Base-by-base conservation (phyloP, 1,140 invertebrate genomes). In the Phortica variegata region DNA sequence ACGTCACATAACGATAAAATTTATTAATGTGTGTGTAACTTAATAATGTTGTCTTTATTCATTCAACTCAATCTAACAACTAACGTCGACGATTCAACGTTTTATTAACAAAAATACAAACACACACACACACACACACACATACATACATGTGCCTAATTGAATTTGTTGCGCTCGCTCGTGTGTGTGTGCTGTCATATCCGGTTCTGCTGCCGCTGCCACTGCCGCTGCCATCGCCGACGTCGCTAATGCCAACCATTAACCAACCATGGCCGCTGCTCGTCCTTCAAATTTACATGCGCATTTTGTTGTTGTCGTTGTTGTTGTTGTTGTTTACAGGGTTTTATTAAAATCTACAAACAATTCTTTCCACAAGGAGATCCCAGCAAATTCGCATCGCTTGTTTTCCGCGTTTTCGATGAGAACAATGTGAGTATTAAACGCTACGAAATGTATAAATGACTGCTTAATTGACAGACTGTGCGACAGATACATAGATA, bases 291-390 rank as follows among this genome's bases (percentile, higher is more conserved):
- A n/a, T 8, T 33, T 4, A 33, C n/a, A n/a, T n/a, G n/a, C n/a
- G n/a, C n/a, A n/a, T n/a, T n/a, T n/a, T n/a, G n/a, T n/a, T n/a
- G n/a, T n/a, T n/a, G n/a, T n/a, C 16, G 32, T 13, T 15, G n/a
- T 15, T 33, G 32, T 33, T 12, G 32, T 15, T 13, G 43, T 26
- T 37, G 60, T 84, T 40, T 39, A 15, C 49, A 97, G 94, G 95
- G 94, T 48, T 98, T 98, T 81, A 94, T 97, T 75, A 95, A 93
- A 82, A 98, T 98, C 75, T 98, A 98, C 83, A 94, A 95, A 81
- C 95, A 98, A 79, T 98, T 98, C 81, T 98, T 98, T 79, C 95
- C 95, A 42, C 91, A 97, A 85, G 93, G 94, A 58, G 94, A 98
- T 82, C 95, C 95, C 16, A 94, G 91, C 60, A 97, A 97, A 81